Evolutionary conservation across 2,797 vertebrate species (phyloP).

Genomic region (Sarcoramphus papa): DNA sequence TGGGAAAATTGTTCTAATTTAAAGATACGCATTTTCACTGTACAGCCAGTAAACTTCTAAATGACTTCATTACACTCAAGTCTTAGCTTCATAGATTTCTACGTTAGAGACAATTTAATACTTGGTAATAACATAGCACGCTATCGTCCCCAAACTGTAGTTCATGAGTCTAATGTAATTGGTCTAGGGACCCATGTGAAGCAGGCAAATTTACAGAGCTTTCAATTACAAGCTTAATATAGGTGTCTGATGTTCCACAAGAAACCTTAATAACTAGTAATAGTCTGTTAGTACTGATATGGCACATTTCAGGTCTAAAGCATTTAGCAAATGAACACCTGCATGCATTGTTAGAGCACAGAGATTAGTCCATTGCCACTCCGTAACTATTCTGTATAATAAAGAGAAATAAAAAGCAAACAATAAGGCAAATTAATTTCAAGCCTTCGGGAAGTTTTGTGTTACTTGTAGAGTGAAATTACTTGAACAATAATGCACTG

Average conservation of each 20-base stretch:
- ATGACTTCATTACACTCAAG: neutral
- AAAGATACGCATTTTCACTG: neutral
- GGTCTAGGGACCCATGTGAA: neutral
- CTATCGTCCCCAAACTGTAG: neutral
- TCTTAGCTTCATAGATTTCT: neutral
- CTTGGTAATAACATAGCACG: neutral
- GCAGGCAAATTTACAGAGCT: conserved; percentile 6
- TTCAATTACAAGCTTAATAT: conserved; percentile 17
- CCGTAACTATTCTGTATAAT: neutral
- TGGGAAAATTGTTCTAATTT: neutral
- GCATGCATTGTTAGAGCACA: neutral
- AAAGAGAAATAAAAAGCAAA: conserved; percentile 33
- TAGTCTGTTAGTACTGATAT: neutral
- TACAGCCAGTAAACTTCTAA: conserved; percentile 1
- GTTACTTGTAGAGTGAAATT: neutral
- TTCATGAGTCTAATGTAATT: neutral
- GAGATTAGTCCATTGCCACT: neutral
- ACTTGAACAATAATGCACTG: neutral
- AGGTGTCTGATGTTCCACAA: neutral
- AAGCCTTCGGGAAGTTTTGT: neutral
- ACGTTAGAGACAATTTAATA: neutral
- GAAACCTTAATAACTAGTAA: conserved; percentile 12
- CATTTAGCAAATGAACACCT: neutral
- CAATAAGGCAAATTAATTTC: neutral
- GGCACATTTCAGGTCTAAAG: neutral